Evolutionary conservation across 2,888 invertebrate genomes (phyloP).

Genomic region (Halictus quadricinctus): DNA sequence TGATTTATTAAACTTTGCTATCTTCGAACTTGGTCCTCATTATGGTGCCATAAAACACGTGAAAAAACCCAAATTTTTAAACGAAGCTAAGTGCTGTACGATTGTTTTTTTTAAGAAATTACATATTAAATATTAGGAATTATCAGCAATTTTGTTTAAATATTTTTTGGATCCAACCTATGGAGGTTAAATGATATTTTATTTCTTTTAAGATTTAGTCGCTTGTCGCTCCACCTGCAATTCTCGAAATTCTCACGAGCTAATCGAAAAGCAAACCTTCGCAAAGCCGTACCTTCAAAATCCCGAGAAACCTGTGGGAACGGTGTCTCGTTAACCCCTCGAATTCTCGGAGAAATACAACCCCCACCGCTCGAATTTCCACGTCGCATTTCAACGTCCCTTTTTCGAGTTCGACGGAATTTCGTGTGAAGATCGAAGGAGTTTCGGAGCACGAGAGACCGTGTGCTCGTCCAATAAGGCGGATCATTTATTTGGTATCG

Average conservation of each 20-base stretch:
- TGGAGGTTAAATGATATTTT: no score
- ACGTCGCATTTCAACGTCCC: not conserved
- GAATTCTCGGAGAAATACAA: not conserved
- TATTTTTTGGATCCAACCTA: no score
- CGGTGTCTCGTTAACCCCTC: no score
- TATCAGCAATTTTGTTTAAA: no score
- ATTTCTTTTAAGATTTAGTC: no score
- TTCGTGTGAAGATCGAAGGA: not conserved
- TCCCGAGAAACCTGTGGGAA: not conserved
- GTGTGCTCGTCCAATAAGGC: conserved; percentile 7
- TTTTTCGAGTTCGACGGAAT: not conserved
- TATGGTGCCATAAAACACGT: not conserved
- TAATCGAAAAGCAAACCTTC: no score
- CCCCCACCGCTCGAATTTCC: not conserved
- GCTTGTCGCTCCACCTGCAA: no score
- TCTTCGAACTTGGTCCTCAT: not conserved
- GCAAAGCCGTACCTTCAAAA: no score
- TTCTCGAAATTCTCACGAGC: no score
- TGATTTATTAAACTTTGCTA: no score
- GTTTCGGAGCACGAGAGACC: not conserved
- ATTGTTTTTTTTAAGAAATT: not conserved
- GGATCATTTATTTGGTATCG: conserved; percentile 20
- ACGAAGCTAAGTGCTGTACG: not conserved
- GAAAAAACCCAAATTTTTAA: not conserved
- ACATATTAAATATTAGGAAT: no score